Base-by-base conservation (phyloP, 2,888 invertebrate species). In the Platerodrilus igneus region DNA sequence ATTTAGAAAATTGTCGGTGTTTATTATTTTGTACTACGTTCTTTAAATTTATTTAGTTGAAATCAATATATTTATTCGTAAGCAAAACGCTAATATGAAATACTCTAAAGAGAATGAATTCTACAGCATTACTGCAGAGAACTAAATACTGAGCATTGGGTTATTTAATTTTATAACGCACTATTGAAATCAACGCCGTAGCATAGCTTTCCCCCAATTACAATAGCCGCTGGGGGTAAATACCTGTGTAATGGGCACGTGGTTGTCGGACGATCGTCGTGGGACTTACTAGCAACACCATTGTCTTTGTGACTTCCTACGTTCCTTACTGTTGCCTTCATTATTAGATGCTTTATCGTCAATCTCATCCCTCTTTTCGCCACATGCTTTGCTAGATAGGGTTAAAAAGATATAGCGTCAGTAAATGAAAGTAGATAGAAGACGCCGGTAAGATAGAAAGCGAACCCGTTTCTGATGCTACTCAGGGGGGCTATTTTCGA, bases 401-500 rank as follows among this genome's bases (percentile, higher is more conserved):
- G 55, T 58, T 58, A 58, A 59, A 53, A 51, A 58, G 55, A 55
- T 58, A 54, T 53, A 55, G 50, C 52, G 53, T 51, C 51, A 55
- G 57, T 62, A 61, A 61, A 63, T 61, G 60, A 60, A 62, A 62
- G 59, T 58, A 52, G 60, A 57, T 57, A 49, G 56, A 53, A 53
- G 56, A 52, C 49, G 50, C 49, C 47, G 52, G 50, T 47, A 52
- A 58, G 55, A 57, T 54, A 53, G 52, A 55, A 52, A 51, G 51
- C 47, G 53, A 47, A 37, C 45, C 38, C 50, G n/a, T n/a, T 26
- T 19, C 34, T 41, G 41, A 71, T 66, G 64, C 72, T 69, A 70
- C 76, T 76, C 73, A 57, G 63, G 76, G 73, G 76, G 70, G 74
- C 70, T 59, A 68, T 76, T 72, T 64, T 69, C 68, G 72, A 74